These are phyloP conservation scores for Penaeus monodon DNA, from an alignment of 2,888 invertebrate genomes.

Conservation along the genomic window DNA sequence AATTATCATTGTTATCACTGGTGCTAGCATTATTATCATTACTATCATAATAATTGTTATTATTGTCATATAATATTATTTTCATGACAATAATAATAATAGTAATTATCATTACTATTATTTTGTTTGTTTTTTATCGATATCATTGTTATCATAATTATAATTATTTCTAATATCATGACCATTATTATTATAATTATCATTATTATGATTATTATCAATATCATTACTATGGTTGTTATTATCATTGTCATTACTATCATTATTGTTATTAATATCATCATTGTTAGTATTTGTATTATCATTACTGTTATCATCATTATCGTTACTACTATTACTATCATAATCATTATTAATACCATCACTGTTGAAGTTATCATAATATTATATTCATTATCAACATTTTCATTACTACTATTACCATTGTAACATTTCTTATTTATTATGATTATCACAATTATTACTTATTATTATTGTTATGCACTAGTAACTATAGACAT, in stretches of 20 bases:
- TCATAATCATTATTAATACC: too few species aligned
- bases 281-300: neutral
- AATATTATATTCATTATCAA: neutral
- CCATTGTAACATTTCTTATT: neutral
- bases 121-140: neutral
- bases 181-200: neutral
- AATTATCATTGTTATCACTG: too few species aligned
- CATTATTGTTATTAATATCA: neutral
- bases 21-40: neutral
- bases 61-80: neutral
- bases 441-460: neutral
- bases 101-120: neutral
- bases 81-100: too few species aligned
- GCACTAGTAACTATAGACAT: too few species aligned
- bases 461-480: too few species aligned
- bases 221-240: neutral
- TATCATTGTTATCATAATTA: neutral
- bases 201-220: neutral
- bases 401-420: neutral
- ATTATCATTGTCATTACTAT: neutral
- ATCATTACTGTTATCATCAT: neutral
- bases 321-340: neutral
- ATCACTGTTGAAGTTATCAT: neutral
- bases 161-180: neutral
- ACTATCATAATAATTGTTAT: neutral